phyloP scores from a whole-genome alignment of 2,113 vertebrate species.

The Melospiza melodia region DNA sequence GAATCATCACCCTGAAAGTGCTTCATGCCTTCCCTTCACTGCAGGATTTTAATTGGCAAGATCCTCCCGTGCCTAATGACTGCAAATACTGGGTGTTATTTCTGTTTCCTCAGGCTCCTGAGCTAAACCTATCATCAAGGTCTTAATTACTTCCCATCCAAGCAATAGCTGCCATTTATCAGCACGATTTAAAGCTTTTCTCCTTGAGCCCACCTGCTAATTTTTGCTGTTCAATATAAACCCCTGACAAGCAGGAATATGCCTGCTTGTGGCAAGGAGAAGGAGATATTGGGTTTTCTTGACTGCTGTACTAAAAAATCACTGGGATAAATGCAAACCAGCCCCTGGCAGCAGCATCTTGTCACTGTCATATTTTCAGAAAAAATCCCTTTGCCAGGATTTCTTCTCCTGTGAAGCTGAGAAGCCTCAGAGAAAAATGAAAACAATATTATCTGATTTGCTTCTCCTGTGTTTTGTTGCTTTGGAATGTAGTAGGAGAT shows the following conservation, averaged over 20 bases:
- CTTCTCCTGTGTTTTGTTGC: no score
- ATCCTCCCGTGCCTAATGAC: background rate
- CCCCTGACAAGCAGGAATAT: background rate
- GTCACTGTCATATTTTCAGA: no score
- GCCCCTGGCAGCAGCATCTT: background rate
- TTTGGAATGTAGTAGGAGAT: no score
- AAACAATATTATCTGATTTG: no score
- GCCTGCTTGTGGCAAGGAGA: background rate
- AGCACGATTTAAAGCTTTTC: background rate
- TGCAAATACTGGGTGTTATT: background rate
- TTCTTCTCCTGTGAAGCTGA: no score
- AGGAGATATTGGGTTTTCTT: background rate
- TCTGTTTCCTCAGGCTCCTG: background rate
- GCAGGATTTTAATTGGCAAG: constrained; percentile 40
- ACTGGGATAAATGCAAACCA: background rate
- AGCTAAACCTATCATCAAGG: background rate
- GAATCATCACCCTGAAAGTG: background rate
- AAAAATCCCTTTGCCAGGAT: no score
- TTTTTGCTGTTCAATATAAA: background rate
- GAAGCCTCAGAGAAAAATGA: no score
- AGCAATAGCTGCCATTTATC: background rate
- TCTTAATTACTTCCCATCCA: constrained; percentile 10
- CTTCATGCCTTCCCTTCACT: background rate
- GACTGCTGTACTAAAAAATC: background rate
- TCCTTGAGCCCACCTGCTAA: background rate